Conservation (phyloP, 53 echinoderm and acorn worm genomes). For the Arbacia lixula region DNA sequence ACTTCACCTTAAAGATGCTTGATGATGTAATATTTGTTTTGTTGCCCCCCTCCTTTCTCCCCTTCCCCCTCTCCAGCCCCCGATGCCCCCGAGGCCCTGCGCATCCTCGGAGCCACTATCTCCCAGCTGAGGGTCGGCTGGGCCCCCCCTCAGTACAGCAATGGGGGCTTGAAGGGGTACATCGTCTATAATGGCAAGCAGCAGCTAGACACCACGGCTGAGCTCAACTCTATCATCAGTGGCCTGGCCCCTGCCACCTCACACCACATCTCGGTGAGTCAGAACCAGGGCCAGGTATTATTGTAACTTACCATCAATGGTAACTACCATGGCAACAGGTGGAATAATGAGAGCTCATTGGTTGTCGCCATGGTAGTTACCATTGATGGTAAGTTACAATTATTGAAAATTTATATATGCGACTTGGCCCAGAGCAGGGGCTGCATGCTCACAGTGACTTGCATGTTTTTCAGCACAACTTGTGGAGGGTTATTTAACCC, state of each 20-base stretch:
- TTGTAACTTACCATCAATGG: too few species aligned
- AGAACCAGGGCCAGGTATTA: too few species aligned
- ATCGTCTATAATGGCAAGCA: slow-evolving; percentile 93
- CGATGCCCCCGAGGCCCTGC: slow-evolving; percentile 76
- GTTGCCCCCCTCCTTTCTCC: not conserved
- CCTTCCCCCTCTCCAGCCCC: slow-evolving; percentile 61
- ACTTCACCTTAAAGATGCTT: too few species aligned
- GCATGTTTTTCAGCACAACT: too few species aligned
- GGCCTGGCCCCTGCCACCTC: slow-evolving; percentile 78
- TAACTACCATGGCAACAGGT: too few species aligned
- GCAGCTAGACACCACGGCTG: slow-evolving; percentile 78
- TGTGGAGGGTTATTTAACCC: too few species aligned
- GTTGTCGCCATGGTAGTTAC: not conserved
- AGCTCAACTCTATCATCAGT: slow-evolving; percentile 81
- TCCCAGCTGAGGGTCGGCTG: slow-evolving; percentile 87
- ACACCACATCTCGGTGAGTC: slow-evolving; percentile 90
- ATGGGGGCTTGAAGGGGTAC: slow-evolving; percentile 85
- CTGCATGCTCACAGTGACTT: too few species aligned
- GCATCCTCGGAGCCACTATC: slow-evolving; percentile 76
- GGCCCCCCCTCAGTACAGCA: slow-evolving; percentile 83
- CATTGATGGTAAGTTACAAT: too few species aligned
- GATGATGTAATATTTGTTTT: too few species aligned
- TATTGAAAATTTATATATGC: too few species aligned
- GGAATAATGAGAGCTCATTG: not conserved
- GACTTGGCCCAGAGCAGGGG: too few species aligned